phyloP scores from a whole-genome alignment of 2,797 vertebrate genomes.

The Poeciliopsis presidionis region DNA sequence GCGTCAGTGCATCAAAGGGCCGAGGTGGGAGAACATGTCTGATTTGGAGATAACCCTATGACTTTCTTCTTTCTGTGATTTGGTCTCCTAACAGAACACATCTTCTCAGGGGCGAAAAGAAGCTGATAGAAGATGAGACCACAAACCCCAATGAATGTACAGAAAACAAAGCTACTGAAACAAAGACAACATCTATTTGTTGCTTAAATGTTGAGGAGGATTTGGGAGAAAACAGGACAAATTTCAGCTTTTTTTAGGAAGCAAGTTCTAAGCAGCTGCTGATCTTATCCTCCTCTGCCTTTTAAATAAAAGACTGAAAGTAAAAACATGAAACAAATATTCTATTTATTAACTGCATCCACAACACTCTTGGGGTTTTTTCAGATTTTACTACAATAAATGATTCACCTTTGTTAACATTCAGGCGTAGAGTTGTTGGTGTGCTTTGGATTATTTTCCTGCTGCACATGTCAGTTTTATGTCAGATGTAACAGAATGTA shows the following conservation, averaged over 20 bases:
- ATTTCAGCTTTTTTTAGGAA: not conserved
- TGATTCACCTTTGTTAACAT: not conserved
- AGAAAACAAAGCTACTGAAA: not conserved
- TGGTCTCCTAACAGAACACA: constrained; percentile 58
- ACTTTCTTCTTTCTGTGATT: constrained; percentile 47
- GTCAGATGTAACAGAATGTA: not conserved
- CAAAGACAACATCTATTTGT: not conserved
- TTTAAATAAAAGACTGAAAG: not conserved
- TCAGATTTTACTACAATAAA: not conserved
- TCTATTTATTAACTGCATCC: not conserved
- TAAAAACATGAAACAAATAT: not conserved
- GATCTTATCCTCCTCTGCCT: not conserved
- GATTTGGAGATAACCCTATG: constrained; percentile 68
- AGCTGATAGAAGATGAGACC: constrained; percentile 15
- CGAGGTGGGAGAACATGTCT: constrained; percentile 46
- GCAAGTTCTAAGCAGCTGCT: not conserved
- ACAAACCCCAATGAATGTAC: constrained; percentile 16
- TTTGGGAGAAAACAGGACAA: not conserved
- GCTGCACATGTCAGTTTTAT: not conserved
- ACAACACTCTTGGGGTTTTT: not conserved
- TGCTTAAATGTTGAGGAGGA: not conserved
- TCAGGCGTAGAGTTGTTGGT: not conserved
- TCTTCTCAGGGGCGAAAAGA: constrained; percentile 59
- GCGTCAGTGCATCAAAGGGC: constrained; percentile 55
- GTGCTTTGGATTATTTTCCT: too few relatives aligned